Conservation (phyloP, 2,113 vertebrate genomes). For the Gavialis gangeticus region DNA sequence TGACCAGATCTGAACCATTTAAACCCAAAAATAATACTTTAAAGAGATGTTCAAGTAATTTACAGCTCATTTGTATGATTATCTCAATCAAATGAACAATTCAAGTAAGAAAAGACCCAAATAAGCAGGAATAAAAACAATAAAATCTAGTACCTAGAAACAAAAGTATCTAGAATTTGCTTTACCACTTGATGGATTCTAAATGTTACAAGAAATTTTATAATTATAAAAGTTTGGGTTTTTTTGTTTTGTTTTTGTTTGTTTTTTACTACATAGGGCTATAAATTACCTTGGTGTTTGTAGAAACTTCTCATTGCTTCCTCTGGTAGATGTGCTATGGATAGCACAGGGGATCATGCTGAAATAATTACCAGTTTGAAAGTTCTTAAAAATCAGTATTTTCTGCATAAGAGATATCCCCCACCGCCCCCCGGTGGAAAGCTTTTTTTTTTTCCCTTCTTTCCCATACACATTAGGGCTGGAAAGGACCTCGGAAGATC, state of each 20-base stretch:
- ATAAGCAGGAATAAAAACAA: neutral
- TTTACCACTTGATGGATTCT: neutral
- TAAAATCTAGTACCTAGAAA: neutral
- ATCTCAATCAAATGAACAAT: neutral
- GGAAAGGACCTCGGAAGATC: too few relatives aligned
- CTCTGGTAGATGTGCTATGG: neutral
- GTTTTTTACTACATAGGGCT: too few relatives aligned
- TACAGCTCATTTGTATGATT: neutral
- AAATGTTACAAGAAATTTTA: neutral
- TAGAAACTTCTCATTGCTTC: neutral
- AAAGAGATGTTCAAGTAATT: neutral
- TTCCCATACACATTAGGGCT: too few relatives aligned
- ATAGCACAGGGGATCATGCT: neutral
- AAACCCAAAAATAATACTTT: neutral
- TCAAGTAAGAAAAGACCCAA: neutral
- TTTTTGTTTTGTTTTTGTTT: neutral
- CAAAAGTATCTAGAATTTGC: neutral
- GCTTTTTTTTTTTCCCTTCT: too few relatives aligned
- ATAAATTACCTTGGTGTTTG: neutral
- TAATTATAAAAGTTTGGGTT: neutral
- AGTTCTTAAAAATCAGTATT: neutral
- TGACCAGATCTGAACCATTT: neutral
- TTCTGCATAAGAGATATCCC: neutral
- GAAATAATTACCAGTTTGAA: neutral
- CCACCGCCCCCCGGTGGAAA: too few relatives aligned